These are phyloP conservation scores for Gnathonemus echidnorhynchus DNA, from an alignment of 2,113 vertebrate species.

Conservation along the genomic window DNA sequence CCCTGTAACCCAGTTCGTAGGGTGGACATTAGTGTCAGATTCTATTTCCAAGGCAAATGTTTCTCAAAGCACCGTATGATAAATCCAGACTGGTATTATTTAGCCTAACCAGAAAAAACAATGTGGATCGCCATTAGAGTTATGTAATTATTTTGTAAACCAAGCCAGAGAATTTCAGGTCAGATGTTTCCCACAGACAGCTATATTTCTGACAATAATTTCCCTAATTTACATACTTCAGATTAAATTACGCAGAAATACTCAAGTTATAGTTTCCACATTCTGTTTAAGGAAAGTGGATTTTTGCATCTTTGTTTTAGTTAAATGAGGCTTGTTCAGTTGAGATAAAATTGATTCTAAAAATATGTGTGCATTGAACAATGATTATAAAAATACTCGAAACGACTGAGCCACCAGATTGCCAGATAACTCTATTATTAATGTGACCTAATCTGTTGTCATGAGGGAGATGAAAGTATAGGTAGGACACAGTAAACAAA, in stretches of 20 bases:
- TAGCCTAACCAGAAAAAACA: background rate
- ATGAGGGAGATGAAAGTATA: background rate
- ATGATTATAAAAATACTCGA: background rate
- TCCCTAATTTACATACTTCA: slow-evolving; percentile 8
- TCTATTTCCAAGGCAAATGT: background rate
- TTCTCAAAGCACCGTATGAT: background rate
- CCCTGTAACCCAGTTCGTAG: background rate
- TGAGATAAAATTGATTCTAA: background rate
- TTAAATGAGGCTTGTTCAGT: background rate
- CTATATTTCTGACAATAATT: background rate
- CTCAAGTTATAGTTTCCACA: background rate
- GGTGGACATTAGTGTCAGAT: background rate
- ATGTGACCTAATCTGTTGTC: background rate
- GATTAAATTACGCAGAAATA: slow-evolving; percentile 2
- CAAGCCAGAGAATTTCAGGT: background rate
- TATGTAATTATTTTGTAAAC: background rate
- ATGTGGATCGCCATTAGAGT: background rate
- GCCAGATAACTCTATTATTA: background rate
- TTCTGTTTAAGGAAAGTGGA: background rate
- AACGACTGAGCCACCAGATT: background rate
- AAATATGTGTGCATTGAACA: background rate
- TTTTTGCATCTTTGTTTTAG: background rate
- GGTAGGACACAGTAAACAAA: background rate
- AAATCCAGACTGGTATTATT: background rate
- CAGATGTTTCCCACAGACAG: slow-evolving; percentile 1